Evolutionary conservation across 2,113 vertebrate species (phyloP).

Genomic region (Larimichthys polyactis): DNA sequence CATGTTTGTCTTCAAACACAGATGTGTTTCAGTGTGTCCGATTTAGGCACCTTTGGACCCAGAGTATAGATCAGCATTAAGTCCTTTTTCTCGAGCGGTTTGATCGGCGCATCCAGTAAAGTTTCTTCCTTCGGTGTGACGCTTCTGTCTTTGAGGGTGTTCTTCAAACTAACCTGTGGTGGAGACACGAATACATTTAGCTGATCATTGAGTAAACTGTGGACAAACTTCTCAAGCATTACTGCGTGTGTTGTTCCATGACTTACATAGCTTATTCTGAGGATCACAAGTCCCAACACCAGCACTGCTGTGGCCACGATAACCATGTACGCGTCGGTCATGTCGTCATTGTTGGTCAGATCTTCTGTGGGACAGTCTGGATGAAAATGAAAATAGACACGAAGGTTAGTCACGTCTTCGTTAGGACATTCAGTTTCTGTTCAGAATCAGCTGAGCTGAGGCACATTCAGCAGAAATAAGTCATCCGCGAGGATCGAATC

Average conservation of each 20-base stretch:
- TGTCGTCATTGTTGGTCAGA: neutral
- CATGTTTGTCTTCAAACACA: constrained; percentile 30
- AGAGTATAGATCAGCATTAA: constrained; percentile 65
- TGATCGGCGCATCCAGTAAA: neutral
- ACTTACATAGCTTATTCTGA: constrained; percentile 81
- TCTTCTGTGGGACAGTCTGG: constrained; percentile 47
- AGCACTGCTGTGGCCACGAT: constrained; percentile 57
- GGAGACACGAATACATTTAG: neutral
- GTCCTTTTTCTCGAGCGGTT: constrained; percentile 52
- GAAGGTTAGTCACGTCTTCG: neutral
- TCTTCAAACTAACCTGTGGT: constrained; percentile 66
- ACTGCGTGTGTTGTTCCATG: neutral
- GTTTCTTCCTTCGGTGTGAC: constrained; percentile 15
- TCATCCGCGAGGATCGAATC: too few relatives aligned
- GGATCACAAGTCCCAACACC: constrained; percentile 52
- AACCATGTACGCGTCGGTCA: constrained; percentile 25
- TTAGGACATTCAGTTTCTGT: too few relatives aligned
- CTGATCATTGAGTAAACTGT: neutral
- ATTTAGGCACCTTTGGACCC: constrained; percentile 49
- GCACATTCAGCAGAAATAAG: too few relatives aligned
- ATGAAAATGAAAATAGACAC: constrained; percentile 2
- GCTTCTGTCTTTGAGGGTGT: constrained; percentile 43
- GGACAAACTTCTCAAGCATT: neutral
- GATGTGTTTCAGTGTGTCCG: constrained; percentile 3
- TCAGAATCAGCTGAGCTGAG: too few relatives aligned